These are phyloP conservation scores for Elysia chlorotica DNA, from an alignment of 1,140 invertebrate species.

Conservation along the genomic window DNA sequence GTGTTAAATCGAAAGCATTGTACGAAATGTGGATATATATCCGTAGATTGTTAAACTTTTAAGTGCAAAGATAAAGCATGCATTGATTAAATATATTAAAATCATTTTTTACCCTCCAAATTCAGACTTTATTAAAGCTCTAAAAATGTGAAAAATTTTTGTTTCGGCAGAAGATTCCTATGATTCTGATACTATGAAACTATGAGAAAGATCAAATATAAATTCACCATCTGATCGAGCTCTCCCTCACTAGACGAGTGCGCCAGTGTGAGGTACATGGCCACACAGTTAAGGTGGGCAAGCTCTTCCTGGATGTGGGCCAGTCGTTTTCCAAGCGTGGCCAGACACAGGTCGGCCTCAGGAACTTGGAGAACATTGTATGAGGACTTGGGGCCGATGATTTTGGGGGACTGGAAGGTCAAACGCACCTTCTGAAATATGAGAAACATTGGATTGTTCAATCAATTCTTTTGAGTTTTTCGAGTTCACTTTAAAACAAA, in stretches of 20 bases:
- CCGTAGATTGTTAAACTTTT: neutral
- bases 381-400: conserved; percentile 45
- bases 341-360: conserved; percentile 30
- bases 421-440: conserved; percentile 36
- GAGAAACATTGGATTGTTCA: no score
- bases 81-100: no score
- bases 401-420: conserved; percentile 48
- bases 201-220: no score
- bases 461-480: no score
- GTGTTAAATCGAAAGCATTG: no score
- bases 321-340: conserved; percentile 18
- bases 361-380: conserved; percentile 16
- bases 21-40: no score
- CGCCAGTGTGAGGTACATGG: conserved; percentile 46
- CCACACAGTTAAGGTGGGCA: conserved; percentile 20
- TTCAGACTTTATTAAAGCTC: no score
- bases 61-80: neutral
- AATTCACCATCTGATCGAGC: neutral
- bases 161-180: no score
- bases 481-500: no score
- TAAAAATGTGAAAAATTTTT: no score
- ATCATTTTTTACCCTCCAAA: no score
- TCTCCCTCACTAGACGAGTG: neutral
- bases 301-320: conserved; percentile 23
- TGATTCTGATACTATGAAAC: no score